phyloP scores from a whole-genome alignment of 2,888 invertebrate genomes.

The Drosophila paranaensis region DNA sequence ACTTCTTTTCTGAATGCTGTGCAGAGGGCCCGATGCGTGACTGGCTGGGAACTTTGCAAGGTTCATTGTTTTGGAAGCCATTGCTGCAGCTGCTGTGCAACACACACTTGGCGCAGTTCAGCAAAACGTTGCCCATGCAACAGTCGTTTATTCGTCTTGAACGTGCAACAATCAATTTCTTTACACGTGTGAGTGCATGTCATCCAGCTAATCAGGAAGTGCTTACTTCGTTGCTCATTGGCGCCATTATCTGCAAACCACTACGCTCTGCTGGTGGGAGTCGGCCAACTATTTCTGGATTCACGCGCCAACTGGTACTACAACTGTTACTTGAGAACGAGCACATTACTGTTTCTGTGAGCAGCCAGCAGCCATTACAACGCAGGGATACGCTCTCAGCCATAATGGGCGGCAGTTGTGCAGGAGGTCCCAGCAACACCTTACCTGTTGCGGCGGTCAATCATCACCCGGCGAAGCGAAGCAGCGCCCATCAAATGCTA shows the following conservation, averaged over 20 bases:
- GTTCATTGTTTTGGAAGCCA: conserved; percentile 94
- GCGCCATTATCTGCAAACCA: conserved; percentile 76
- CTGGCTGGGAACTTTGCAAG: conserved; percentile 93
- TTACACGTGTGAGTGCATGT: conserved; percentile 93
- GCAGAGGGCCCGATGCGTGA: conserved; percentile 93
- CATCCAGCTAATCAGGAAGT: conserved; percentile 93
- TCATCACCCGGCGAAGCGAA: conserved; percentile 90
- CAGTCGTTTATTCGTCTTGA: conserved; percentile 88
- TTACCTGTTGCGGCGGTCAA: conserved; percentile 80
- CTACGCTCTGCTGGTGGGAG: conserved; percentile 47
- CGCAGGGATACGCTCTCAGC: conserved; percentile 76
- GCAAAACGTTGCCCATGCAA: conserved; percentile 81
- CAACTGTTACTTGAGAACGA: conserved; percentile 95
- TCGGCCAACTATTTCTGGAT: conserved; percentile 89
- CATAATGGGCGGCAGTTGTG: conserved; percentile 48
- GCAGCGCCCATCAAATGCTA: conserved; percentile 90
- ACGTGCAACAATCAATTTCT: conserved; percentile 92
- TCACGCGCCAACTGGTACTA: conserved; percentile 93
- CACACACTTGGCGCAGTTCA: conserved; percentile 85
- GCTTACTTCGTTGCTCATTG: conserved; percentile 90
- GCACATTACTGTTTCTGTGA: conserved; percentile 91
- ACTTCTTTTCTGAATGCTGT: conserved; percentile 93
- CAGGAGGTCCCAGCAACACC: conserved; percentile 54
- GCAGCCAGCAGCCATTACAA: conserved; percentile 84
- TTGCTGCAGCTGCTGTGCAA: conserved; percentile 91